These are phyloP conservation scores for Paralvinella palmiformis DNA, from an alignment of 1,140 invertebrate genomes.

Conservation along the genomic window DNA sequence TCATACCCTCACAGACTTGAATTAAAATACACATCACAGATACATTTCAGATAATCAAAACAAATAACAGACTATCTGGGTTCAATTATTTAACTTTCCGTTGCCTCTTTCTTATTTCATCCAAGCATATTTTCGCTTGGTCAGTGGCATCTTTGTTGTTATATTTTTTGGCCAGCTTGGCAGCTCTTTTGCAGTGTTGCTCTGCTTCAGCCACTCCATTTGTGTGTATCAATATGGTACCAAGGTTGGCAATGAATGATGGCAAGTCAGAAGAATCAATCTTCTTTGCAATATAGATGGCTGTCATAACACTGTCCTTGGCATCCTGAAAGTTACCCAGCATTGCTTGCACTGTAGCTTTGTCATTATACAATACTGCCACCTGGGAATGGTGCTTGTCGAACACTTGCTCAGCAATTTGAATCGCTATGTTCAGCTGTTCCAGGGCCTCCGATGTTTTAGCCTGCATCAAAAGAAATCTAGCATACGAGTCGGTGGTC, in stretches of 20 bases:
- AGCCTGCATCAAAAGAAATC: slow-evolving; percentile 62
- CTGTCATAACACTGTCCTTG: slow-evolving; percentile 64
- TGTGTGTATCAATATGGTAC: slow-evolving; percentile 66
- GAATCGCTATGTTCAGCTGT: slow-evolving; percentile 64
- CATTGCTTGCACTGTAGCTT: slow-evolving; percentile 67
- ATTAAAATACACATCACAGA: too few species aligned
- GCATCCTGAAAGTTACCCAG: slow-evolving; percentile 64
- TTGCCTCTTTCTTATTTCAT: background rate
- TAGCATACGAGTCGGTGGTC: slow-evolving; percentile 74
- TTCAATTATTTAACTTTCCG: too few species aligned
- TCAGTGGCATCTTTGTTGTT: slow-evolving; percentile 60
- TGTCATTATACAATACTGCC: slow-evolving; percentile 75
- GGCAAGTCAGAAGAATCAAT: slow-evolving; percentile 60
- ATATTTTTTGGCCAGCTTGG: slow-evolving; percentile 60
- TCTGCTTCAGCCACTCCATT: slow-evolving; percentile 64
- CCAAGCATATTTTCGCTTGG: slow-evolving; percentile 63
- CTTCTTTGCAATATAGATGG: slow-evolving; percentile 61
- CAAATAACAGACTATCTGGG: too few species aligned
- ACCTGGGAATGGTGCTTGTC: slow-evolving; percentile 66
- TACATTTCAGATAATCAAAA: too few species aligned
- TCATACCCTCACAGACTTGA: too few species aligned
- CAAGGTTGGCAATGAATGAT: slow-evolving; percentile 74
- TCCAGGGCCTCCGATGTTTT: slow-evolving; percentile 59
- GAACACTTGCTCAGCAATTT: slow-evolving; percentile 60
- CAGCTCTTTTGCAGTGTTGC: slow-evolving; percentile 64